Conservation (phyloP, 2,888 invertebrate genomes). For the Rhingia rostrata region DNA sequence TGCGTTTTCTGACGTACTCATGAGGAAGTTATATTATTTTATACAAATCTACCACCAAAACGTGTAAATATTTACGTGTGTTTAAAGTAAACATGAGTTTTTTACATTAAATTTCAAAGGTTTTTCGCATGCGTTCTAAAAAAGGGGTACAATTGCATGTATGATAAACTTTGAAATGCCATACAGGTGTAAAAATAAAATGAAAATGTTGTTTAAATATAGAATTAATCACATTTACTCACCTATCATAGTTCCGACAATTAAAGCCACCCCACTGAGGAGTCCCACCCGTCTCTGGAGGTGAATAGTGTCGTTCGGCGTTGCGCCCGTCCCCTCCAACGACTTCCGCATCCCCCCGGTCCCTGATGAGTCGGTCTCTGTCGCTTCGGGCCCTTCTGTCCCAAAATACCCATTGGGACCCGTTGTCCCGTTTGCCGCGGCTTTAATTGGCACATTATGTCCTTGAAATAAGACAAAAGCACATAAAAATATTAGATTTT, state of each 20-base stretch:
- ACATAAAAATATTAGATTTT: slow-evolving; percentile 36
- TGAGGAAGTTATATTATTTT: too few species aligned
- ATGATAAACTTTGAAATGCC: too few species aligned
- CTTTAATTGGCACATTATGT: slow-evolving; percentile 84
- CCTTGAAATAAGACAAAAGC: slow-evolving; percentile 77
- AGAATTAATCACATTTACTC: slow-evolving; percentile 78
- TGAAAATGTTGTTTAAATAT: not conserved
- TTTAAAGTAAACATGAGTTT: too few species aligned
- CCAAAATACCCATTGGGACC: slow-evolving; percentile 83
- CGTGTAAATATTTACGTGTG: too few species aligned
- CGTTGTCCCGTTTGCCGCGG: slow-evolving; percentile 83
- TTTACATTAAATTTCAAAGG: too few species aligned
- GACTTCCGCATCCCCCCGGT: slow-evolving; percentile 84
- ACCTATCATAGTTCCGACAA: slow-evolving; percentile 99
- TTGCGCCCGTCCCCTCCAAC: slow-evolving; percentile 96
- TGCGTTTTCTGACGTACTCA: too few species aligned
- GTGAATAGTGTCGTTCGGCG: slow-evolving; percentile 98
- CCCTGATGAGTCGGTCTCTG: slow-evolving; percentile 84
- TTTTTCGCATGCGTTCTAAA: too few species aligned
- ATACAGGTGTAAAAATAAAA: not conserved
- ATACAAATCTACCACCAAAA: too few species aligned
- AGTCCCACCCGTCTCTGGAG: slow-evolving; percentile 99
- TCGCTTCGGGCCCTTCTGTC: slow-evolving; percentile 83
- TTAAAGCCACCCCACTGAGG: slow-evolving; percentile 99
- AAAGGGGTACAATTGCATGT: too few species aligned